A percentile compares a stretch with the other conserved stretches of the same genome.
Evolutionary conservation across 2,888 invertebrate genomes (phyloP).

Genomic region (Apamea monoglypha): DNA sequence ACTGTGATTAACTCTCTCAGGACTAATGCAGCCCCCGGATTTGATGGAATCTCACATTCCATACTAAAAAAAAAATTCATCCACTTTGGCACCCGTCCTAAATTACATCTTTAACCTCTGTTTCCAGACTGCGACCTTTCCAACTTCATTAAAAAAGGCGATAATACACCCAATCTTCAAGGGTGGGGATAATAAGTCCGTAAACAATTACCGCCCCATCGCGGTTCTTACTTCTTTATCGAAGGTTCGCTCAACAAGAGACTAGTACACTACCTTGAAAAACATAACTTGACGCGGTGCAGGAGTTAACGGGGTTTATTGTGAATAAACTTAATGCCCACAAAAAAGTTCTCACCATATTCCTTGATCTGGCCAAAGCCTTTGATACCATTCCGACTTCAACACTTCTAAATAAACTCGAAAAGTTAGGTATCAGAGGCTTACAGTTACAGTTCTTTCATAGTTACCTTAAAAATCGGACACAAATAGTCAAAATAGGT

Average conservation of each 20-base stretch:
- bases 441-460: conserved; percentile 7
- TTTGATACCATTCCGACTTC: conserved; percentile 6
- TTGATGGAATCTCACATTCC: not conserved
- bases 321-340: conserved; percentile 15
- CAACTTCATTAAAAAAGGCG: not conserved
- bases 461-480: conserved; percentile 21
- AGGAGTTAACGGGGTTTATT: conserved; percentile 20
- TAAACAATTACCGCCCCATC: not conserved
- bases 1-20: not conserved
- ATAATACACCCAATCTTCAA: conserved; percentile 7
- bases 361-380: too few relatives aligned
- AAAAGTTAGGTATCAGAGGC: conserved; percentile 32
- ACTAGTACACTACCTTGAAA: not conserved
- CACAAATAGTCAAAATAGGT: too few relatives aligned
- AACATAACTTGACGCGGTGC: conserved; percentile 29
- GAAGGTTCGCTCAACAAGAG: not conserved
- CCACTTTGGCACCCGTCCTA: not conserved
- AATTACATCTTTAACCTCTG: not conserved
- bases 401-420: conserved; percentile 26
- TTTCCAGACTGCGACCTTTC: not conserved
- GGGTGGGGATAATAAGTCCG: not conserved
- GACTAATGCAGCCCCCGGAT: not conserved
- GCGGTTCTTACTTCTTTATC: too few relatives aligned
- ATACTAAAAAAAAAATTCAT: not conserved
- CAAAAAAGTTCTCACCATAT: conserved; percentile 20